Percentiles rank a stretch among this genome's conserved stretches.
Evolutionary conservation across 1,140 invertebrate genomes (phyloP).

Genomic region (Drosophila pandora): DNA sequence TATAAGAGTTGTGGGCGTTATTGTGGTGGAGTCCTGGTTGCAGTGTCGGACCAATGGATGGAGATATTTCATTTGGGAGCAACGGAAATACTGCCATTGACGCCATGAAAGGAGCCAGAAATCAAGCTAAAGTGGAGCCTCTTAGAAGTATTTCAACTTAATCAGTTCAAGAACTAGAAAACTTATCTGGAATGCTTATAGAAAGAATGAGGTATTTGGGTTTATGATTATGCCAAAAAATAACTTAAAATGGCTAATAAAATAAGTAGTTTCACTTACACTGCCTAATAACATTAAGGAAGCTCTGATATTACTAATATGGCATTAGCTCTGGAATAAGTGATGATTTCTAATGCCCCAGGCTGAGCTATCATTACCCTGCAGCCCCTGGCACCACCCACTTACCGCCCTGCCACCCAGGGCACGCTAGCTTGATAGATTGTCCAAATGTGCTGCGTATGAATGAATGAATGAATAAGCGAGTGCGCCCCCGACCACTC

Average conservation of each 20-base stretch:
- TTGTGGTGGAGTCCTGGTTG: conserved; percentile 48
- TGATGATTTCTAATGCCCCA: neutral
- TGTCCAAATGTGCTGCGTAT: conserved; percentile 69
- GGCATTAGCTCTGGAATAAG: neutral
- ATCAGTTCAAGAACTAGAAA: too few relatives aligned
- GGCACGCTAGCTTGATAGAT: conserved; percentile 59
- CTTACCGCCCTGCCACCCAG: conserved; percentile 6
- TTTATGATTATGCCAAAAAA: too few relatives aligned
- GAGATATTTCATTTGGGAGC: conserved; percentile 15
- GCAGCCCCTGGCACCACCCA: conserved; percentile 1
- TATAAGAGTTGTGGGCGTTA: conserved; percentile 41
- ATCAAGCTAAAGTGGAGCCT: neutral
- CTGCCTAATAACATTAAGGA: neutral
- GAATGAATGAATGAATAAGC: conserved; percentile 52
- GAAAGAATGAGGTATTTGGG: too few relatives aligned
- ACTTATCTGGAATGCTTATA: too few relatives aligned
- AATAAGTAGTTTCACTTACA: too few relatives aligned
- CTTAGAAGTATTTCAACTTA: neutral
- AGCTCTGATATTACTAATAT: neutral
- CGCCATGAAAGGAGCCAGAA: conserved; percentile 1
- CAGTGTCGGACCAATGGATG: conserved; percentile 37
- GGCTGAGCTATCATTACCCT: neutral
- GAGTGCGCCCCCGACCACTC: conserved; percentile 36
- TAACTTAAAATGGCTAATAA: too few relatives aligned
- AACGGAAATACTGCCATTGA: conserved; percentile 21